Evolutionary conservation across 1,140 invertebrate genomes (phyloP).

Genomic region (Homalodisca vitripennis): DNA sequence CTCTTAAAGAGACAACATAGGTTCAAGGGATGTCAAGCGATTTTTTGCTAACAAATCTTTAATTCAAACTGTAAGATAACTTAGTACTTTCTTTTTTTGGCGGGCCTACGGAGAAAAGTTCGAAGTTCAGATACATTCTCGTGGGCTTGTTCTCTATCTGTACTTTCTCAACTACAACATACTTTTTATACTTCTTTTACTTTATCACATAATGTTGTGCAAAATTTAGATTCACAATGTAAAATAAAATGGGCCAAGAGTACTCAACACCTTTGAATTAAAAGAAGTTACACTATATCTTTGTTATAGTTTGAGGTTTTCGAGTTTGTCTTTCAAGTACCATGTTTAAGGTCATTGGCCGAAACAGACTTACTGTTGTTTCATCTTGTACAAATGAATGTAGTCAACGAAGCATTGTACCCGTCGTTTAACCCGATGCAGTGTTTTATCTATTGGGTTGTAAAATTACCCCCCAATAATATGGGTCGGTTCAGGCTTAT

Average conservation of each 20-base stretch:
- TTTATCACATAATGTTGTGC: conserved; percentile 21
- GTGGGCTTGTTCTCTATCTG: too few species aligned
- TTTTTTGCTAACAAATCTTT: conserved; percentile 25
- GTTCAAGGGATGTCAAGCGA: conserved; percentile 25
- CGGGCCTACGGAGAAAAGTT: too few species aligned
- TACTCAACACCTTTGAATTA: not conserved
- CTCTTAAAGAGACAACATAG: conserved; percentile 21
- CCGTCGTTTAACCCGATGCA: not conserved
- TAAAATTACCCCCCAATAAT: conserved; percentile 5
- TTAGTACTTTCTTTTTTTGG: conserved; percentile 37
- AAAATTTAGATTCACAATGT: conserved; percentile 26
- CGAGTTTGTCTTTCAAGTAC: not conserved
- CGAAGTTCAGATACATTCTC: conserved; percentile 33
- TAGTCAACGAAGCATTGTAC: not conserved
- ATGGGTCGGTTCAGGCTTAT: not conserved
- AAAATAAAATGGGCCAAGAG: conserved; percentile 29
- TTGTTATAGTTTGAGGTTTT: conserved; percentile 13
- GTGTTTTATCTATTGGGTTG: conserved; percentile 7
- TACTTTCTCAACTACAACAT: too few species aligned
- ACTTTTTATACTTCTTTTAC: conserved; percentile 38
- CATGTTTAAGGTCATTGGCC: not conserved
- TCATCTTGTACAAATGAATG: not conserved
- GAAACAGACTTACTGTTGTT: conserved; percentile 1
- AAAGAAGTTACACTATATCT: conserved; percentile 28
- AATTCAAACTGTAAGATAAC: conserved; percentile 26